These are phyloP conservation scores for Ascidia mentula DNA, from an alignment of 23 tunicate species.

Conservation along the genomic window DNA sequence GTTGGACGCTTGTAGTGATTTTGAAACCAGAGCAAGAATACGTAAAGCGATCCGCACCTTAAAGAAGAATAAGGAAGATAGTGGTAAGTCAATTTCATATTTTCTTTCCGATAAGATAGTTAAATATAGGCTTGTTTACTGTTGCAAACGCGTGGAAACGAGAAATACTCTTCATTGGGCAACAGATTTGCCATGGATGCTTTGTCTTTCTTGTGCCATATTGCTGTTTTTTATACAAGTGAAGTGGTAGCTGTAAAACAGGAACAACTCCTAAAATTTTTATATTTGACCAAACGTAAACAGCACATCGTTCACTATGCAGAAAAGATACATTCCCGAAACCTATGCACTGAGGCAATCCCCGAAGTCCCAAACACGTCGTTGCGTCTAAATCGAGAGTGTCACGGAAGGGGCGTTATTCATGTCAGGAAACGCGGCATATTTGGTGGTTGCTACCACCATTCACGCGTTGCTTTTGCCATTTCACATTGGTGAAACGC, in stretches of 20 bases:
- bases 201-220: no score
- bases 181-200: no score
- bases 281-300: no score
- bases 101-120: background rate
- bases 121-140: background rate
- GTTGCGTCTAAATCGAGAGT: conserved; percentile 2
- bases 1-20: conserved; percentile 30
- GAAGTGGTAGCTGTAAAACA: no score
- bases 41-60: conserved; percentile 30
- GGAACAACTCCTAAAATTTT: no score
- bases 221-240: no score
- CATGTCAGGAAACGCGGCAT: conserved; percentile 1
- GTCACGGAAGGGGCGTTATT: background rate
- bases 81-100: conserved; percentile 14
- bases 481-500: no score
- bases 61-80: conserved; percentile 38
- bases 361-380: background rate
- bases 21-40: conserved; percentile 25
- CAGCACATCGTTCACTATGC: no score
- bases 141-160: background rate
- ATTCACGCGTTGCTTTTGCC: no score
- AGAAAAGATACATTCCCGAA: no score
- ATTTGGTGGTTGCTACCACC: background rate
- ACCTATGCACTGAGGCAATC: background rate
- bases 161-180: no score